phyloP scores from a whole-genome alignment of 2,888 invertebrate species.

The Candidula unifasciata region DNA sequence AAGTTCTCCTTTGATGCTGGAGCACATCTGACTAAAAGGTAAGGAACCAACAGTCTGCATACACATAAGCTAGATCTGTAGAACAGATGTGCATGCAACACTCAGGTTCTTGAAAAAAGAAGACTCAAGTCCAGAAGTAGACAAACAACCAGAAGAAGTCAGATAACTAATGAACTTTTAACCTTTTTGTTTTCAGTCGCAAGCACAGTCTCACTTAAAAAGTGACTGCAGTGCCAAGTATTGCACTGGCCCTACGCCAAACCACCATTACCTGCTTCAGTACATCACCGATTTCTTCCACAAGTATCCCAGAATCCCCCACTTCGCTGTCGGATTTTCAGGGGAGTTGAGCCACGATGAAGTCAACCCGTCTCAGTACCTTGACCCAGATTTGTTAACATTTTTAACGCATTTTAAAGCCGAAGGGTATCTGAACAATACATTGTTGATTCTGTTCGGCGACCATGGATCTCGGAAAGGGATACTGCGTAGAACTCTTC shows the following conservation, averaged over 20 bases:
- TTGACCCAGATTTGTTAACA: slow-evolving; percentile 67
- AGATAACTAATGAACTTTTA: background rate
- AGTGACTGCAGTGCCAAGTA: slow-evolving; percentile 57
- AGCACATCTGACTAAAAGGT: too few species aligned
- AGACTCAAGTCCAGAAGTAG: too few species aligned
- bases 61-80: too few species aligned
- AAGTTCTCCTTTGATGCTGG: too few species aligned
- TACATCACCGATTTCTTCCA: slow-evolving; percentile 72
- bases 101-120: too few species aligned
- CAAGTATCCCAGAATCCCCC: slow-evolving; percentile 67
- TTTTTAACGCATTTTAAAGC: slow-evolving; percentile 63
- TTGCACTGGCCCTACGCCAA: slow-evolving; percentile 69
- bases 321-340: slow-evolving; percentile 71
- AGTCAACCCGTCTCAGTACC: slow-evolving; percentile 72
- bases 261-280: slow-evolving; percentile 69
- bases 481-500: slow-evolving; percentile 66
- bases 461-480: slow-evolving; percentile 75
- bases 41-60: too few species aligned
- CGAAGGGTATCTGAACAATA: slow-evolving; percentile 67
- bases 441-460: slow-evolving; percentile 70
- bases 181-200: background rate
- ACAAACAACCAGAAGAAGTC: background rate
- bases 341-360: slow-evolving; percentile 72
- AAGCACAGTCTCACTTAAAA: slow-evolving; percentile 59
- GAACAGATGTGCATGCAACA: too few species aligned